A percentile compares a stretch with the other conserved stretches of the same genome.
phyloP scores from a whole-genome alignment of 1,140 invertebrate species.

The Tetramorium alpestre region DNA sequence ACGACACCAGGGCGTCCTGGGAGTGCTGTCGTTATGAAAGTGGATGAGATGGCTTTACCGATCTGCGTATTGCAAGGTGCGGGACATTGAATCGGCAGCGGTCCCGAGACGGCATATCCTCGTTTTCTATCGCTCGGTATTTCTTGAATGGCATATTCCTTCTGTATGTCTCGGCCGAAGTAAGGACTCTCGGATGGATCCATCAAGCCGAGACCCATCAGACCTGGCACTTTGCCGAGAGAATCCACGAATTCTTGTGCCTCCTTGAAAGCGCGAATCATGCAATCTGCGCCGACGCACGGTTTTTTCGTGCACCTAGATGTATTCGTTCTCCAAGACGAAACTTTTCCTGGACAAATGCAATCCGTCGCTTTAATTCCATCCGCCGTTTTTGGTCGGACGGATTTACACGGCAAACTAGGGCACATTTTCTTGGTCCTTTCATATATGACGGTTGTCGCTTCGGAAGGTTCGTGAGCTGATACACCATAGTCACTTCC shows the following conservation, averaged over 20 bases:
- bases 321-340: conserved; percentile 35
- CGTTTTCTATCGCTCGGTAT: neutral
- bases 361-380: conserved; percentile 33
- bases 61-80: conserved; percentile 65
- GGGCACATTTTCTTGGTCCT: neutral
- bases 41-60: neutral
- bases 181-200: conserved; percentile 81
- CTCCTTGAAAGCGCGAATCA: conserved; percentile 78
- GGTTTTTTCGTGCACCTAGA: conserved; percentile 66
- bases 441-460: neutral
- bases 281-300: conserved; percentile 73
- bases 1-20: conserved; percentile 72
- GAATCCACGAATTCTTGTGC: conserved; percentile 81
- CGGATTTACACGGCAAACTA: neutral
- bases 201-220: conserved; percentile 78
- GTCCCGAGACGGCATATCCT: too few species aligned
- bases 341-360: conserved; percentile 67
- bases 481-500: conserved; percentile 46
- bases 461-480: neutral
- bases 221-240: conserved; percentile 77
- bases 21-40: conserved; percentile 29
- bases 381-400: neutral
- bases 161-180: conserved; percentile 68
- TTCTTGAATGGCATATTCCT: conserved; percentile 47
- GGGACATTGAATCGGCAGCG: conserved; percentile 31